These are phyloP conservation scores for Chrysotoxum bicinctum DNA, from an alignment of 2,888 invertebrate genomes.

Conservation along the genomic window DNA sequence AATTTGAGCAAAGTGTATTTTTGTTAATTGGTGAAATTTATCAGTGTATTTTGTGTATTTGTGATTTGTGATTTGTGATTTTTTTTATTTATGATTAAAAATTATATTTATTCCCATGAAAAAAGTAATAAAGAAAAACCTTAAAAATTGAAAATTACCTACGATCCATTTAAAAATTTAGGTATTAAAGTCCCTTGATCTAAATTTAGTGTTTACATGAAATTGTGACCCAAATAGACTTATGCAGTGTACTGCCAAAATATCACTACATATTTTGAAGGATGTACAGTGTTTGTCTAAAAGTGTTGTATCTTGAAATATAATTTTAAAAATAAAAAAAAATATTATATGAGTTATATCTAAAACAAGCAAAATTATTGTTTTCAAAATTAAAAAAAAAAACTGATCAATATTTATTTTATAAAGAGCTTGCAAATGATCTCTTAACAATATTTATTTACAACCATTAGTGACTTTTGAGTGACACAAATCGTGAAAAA, in stretches of 20 bases:
- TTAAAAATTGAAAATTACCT: not conserved
- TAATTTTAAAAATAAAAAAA: not conserved
- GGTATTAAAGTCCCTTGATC: constrained; percentile 42
- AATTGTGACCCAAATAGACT: constrained; percentile 61
- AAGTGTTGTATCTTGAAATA: constrained; percentile 2
- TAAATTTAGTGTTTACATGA: constrained; percentile 64
- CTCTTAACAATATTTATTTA: too few relatives aligned
- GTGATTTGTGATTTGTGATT: not conserved
- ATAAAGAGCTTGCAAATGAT: too few relatives aligned
- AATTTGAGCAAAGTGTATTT: constrained; percentile 35
- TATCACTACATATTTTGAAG: constrained; percentile 45
- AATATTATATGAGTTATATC: not conserved
- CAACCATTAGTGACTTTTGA: too few relatives aligned
- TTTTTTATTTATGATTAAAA: not conserved
- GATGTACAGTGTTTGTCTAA: constrained; percentile 29
- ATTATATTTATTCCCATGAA: not conserved
- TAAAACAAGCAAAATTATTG: not conserved
- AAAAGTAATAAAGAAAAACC: not conserved
- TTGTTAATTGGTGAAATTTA: constrained; percentile 23
- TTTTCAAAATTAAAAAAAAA: not conserved
- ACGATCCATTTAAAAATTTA: not conserved
- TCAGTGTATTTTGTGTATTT: not conserved
- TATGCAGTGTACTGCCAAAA: constrained; percentile 46
- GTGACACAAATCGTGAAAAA: too few relatives aligned
- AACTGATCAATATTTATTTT: too few relatives aligned